These are phyloP conservation scores for Euphydryas editha DNA, from an alignment of 2,888 invertebrate species.

Conservation along the genomic window DNA sequence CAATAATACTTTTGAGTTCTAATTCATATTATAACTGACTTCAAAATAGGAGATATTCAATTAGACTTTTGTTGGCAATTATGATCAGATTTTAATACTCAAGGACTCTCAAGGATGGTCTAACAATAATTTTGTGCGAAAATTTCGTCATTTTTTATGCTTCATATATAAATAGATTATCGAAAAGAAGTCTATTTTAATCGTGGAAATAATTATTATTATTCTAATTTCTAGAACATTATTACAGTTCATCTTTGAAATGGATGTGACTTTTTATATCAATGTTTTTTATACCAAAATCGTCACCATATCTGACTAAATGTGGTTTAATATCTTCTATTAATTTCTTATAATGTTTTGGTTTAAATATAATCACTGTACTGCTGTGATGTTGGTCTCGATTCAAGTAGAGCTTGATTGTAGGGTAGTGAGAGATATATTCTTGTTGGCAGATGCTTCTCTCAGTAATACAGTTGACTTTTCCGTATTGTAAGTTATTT, in stretches of 20 bases:
- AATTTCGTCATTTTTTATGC: too few species aligned
- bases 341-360: slow-evolving; percentile 54
- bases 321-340: slow-evolving; percentile 59
- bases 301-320: slow-evolving; percentile 55
- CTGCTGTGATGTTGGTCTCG: slow-evolving; percentile 58
- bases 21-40: too few species aligned
- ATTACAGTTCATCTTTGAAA: slow-evolving; percentile 67
- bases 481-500: slow-evolving; percentile 67
- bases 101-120: too few species aligned
- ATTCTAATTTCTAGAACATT: neutral
- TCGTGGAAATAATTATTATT: neutral
- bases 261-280: slow-evolving; percentile 49
- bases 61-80: too few species aligned
- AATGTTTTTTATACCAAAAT: slow-evolving; percentile 49
- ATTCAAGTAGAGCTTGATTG: slow-evolving; percentile 64
- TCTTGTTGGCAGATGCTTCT: slow-evolving; percentile 72
- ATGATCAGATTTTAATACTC: too few species aligned
- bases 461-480: slow-evolving; percentile 73
- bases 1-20: too few species aligned
- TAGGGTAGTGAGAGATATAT: slow-evolving; percentile 69
- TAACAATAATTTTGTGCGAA: too few species aligned
- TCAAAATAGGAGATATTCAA: too few species aligned
- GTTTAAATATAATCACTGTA: slow-evolving; percentile 57
- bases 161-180: too few species aligned
- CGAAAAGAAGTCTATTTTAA: too few species aligned